phyloP scores from a whole-genome alignment of 1,140 invertebrate genomes.

The Aphelenchoides avenae region DNA sequence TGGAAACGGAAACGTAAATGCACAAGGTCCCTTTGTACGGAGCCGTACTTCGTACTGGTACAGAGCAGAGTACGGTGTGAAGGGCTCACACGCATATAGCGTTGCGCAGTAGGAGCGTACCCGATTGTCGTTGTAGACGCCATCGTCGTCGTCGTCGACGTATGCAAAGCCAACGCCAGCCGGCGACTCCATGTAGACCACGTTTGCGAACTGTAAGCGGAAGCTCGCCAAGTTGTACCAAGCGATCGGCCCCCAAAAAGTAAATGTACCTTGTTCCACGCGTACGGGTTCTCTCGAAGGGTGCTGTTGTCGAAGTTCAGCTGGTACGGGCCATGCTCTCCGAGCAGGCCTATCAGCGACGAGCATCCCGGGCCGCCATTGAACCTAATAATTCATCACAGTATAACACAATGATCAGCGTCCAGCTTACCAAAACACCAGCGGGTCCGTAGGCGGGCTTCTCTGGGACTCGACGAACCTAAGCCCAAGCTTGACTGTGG shows the following conservation, averaged over 20 bases:
- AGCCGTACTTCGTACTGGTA: too few species aligned
- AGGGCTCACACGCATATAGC: too few species aligned
- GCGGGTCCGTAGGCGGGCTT: slow-evolving; percentile 61
- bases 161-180: slow-evolving; percentile 34
- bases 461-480: slow-evolving; percentile 63
- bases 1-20: too few species aligned
- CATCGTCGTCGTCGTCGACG: too few species aligned
- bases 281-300: slow-evolving; percentile 51
- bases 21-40: too few species aligned
- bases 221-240: too few species aligned
- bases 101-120: too few species aligned
- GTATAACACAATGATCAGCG: too few species aligned
- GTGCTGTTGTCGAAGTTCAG: slow-evolving; percentile 59
- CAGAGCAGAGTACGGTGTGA: too few species aligned
- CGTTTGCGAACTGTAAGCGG: too few species aligned
- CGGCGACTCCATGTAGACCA: slow-evolving; percentile 51
- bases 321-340: slow-evolving; percentile 65
- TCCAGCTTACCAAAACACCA: slow-evolving; percentile 63
- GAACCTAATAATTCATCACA: slow-evolving; percentile 64
- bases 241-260: too few species aligned
- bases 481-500: slow-evolving; percentile 7
- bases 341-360: slow-evolving; percentile 63
- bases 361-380: slow-evolving; percentile 66
- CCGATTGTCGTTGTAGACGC: too few species aligned
- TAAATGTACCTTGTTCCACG: slow-evolving; percentile 62